Evolutionary conservation across 2,797 vertebrate species (phyloP).

Genomic region (Microctenopoma steveboyesi): DNA sequence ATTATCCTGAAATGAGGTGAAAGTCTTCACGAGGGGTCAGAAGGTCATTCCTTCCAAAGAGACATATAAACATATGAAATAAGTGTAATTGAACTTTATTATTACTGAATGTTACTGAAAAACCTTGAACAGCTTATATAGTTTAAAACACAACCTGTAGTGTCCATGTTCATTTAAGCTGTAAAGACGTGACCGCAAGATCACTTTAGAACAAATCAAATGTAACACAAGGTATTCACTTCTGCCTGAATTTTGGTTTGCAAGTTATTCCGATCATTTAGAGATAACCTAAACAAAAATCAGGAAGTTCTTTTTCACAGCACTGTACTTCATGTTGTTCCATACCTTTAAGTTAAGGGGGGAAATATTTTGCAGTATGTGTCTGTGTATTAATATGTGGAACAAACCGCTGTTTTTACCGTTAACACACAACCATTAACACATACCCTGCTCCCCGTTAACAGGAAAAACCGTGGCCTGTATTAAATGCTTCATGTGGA

Average conservation of each 20-base stretch:
- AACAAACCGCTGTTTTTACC: not conserved
- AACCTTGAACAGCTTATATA: not conserved
- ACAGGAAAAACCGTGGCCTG: not conserved
- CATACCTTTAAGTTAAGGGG: not conserved
- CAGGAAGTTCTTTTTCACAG: no score
- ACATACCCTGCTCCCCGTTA: not conserved
- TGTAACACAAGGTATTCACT: not conserved
- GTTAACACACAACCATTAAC: not conserved
- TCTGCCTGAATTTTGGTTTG: no score
- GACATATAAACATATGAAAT: not conserved
- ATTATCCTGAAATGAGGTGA: not conserved
- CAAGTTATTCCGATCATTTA: no score
- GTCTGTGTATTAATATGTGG: not conserved
- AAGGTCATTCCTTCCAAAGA: not conserved
- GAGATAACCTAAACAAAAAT: no score
- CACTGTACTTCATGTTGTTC: not conserved
- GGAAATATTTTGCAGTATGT: no score
- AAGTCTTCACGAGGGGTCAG: not conserved
- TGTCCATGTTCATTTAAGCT: not conserved
- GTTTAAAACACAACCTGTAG: not conserved
- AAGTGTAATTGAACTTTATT: not conserved
- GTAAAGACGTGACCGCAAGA: constrained; percentile 17
- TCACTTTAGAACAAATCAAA: constrained; percentile 11
- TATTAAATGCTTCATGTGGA: not conserved
- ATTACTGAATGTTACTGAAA: not conserved